Base-by-base conservation (phyloP, 2,113 vertebrate genomes). In the Nibea coibor region DNA sequence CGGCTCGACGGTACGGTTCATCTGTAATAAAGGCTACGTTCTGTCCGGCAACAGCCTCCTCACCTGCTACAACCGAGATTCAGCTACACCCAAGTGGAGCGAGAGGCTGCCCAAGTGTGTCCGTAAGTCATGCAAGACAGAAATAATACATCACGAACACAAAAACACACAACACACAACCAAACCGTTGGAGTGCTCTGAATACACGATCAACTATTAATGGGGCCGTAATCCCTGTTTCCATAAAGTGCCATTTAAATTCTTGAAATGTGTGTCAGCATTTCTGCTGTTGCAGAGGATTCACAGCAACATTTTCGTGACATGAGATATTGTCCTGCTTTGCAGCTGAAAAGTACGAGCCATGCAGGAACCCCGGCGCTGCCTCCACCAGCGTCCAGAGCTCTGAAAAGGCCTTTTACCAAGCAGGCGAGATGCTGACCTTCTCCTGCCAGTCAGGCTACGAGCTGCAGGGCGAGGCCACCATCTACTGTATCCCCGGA, bases 11-110 rank as follows among this genome's bases (percentile, higher is more conserved):
- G 96, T 99, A 69, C 97, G 97, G 87, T 99, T 97, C 2, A 66
- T 96, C 83, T 99, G 98, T 0, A 96, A 98, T 77, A 98, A 98
- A 89, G 98, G 98, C 67, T 99, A 98, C n/a, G 12, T 95, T 28
- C 90, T 99, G 92, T 95, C 96, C 0, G 98, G 98, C 0, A 92
- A 92, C 0, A 89, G 92, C 45, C 90, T 96, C 19, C 95, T 99
- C 81, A 97, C 96, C 81, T 99, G 98, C 93, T 97, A 97, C 8
- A 96, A 96, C 90, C 95, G 97, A 0, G 95, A 97, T 0, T 92
- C 95, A 0, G 96, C 97, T 9, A 94, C 91, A 17, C 98, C 98
- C 70, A 99, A 99, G 87, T 99, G 98, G 98, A 99, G 96, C 0
- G 97, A 98, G 80, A 96, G 94, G 58, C 93, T 96, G 15, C 98